Conservation (phyloP, 2,797 vertebrate genomes). For the Melopsittacus undulatus region DNA sequence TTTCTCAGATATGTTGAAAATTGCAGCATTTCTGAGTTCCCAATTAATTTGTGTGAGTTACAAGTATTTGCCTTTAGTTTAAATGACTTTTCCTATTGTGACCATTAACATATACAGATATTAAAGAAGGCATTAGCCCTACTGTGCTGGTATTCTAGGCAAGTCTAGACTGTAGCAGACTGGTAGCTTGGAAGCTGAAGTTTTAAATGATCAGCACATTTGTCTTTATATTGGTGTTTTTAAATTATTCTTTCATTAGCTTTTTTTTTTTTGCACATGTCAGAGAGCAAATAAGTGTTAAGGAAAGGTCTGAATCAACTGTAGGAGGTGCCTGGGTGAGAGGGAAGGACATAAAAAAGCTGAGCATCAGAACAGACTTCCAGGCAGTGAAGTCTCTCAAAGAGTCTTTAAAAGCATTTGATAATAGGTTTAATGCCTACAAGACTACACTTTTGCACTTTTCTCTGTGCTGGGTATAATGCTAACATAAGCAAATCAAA, state of each 20-base stretch:
- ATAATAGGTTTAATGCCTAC: background rate
- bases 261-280: background rate
- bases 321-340: background rate
- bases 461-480: rapidly evolving
- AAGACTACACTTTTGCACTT: background rate
- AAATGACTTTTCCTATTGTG: background rate
- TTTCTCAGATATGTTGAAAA: background rate
- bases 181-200: background rate
- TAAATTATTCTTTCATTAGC: background rate
- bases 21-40: background rate
- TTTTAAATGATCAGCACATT: background rate
- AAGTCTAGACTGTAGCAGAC: background rate
- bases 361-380: background rate
- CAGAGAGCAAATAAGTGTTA: background rate
- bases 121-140: background rate
- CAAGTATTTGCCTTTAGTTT: background rate
- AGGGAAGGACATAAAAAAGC: background rate
- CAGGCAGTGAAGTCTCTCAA: background rate
- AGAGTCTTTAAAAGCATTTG: background rate
- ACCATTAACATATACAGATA: background rate
- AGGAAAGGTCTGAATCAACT: background rate
- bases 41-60: background rate
- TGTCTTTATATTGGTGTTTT: background rate
- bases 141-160: background rate
- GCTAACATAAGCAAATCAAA: background rate